Evolutionary conservation across 2,113 vertebrate species (phyloP).

Genomic region (Pteruthius melanotis): DNA sequence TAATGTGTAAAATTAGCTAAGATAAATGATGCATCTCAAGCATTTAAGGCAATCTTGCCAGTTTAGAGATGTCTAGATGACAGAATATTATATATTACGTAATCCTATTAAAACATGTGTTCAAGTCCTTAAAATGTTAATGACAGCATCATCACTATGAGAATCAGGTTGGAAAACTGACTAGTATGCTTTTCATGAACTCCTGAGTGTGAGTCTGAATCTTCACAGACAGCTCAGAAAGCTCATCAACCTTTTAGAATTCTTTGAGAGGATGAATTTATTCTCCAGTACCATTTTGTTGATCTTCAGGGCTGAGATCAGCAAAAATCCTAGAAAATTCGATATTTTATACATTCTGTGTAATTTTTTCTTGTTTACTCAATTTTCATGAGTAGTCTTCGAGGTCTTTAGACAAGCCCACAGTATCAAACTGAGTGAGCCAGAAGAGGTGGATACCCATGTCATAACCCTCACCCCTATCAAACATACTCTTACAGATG

Average conservation of each 20-base stretch:
- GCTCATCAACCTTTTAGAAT: not conserved
- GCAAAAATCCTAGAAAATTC: not conserved
- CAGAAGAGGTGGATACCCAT: not conserved
- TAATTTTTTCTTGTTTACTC: not conserved
- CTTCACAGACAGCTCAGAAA: not conserved
- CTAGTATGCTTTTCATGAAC: not conserved
- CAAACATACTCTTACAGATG: not conserved
- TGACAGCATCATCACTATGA: not conserved
- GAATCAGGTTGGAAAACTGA: not conserved
- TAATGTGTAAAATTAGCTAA: not conserved
- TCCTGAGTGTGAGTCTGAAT: not conserved
- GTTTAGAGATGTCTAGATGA: not conserved
- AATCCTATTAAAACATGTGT: not conserved
- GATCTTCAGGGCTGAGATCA: not conserved
- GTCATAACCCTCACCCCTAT: accelerated
- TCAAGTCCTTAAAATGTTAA: not conserved
- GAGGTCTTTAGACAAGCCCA: not conserved
- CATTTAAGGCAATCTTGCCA: not conserved
- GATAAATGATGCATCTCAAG: not conserved
- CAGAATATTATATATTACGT: not conserved
- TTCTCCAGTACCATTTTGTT: not conserved
- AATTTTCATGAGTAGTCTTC: not conserved
- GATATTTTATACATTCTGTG: not conserved
- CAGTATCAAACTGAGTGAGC: not conserved
- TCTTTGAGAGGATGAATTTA: not conserved